phyloP scores from a whole-genome alignment of 2,888 invertebrate genomes.

The Drosophila vallismaia region DNA sequence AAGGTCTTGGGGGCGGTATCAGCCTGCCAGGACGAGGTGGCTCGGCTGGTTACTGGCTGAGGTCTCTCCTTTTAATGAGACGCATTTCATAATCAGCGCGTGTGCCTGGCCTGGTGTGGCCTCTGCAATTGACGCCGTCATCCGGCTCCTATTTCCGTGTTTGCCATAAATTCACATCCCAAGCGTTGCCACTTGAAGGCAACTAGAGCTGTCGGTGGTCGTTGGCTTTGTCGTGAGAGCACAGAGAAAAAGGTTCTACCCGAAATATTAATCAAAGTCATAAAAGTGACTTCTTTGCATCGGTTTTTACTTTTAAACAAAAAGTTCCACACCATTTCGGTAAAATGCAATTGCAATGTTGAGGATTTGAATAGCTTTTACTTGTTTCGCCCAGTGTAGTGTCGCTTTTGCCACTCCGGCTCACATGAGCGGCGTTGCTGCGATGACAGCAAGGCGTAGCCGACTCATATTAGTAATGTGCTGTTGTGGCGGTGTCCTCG shows the following conservation, averaged over 20 bases:
- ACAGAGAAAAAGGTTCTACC: not conserved
- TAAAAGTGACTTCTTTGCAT: too few relatives aligned
- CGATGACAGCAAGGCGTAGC: constrained; percentile 54
- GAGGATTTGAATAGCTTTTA: too few relatives aligned
- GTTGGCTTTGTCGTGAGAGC: constrained; percentile 1
- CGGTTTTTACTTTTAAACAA: too few relatives aligned
- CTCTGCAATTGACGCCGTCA: constrained; percentile 51
- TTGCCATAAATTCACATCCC: constrained; percentile 68
- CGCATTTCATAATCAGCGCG: constrained; percentile 72
- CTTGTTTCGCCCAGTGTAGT: constrained; percentile 5
- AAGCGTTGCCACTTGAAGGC: constrained; percentile 41
- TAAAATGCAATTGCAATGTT: too few relatives aligned
- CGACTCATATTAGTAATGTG: constrained; percentile 44
- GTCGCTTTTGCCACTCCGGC: constrained; percentile 29
- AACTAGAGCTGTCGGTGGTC: constrained; percentile 36
- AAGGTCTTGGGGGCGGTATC: constrained; percentile 9
- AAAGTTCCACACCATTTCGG: too few relatives aligned
- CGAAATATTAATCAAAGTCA: too few relatives aligned
- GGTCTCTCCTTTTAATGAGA: constrained; percentile 66
- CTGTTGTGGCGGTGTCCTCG: not conserved
- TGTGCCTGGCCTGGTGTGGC: constrained; percentile 60
- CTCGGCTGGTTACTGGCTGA: constrained; percentile 12
- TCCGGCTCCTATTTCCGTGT: constrained; percentile 67
- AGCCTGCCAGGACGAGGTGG: constrained; percentile 2
- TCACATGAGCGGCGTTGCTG: constrained; percentile 53